Percentiles rank a stretch among this genome's conserved stretches.
Evolutionary conservation across 2,797 vertebrate genomes (phyloP).

Genomic region (Synaphobranchus kaupii): DNA sequence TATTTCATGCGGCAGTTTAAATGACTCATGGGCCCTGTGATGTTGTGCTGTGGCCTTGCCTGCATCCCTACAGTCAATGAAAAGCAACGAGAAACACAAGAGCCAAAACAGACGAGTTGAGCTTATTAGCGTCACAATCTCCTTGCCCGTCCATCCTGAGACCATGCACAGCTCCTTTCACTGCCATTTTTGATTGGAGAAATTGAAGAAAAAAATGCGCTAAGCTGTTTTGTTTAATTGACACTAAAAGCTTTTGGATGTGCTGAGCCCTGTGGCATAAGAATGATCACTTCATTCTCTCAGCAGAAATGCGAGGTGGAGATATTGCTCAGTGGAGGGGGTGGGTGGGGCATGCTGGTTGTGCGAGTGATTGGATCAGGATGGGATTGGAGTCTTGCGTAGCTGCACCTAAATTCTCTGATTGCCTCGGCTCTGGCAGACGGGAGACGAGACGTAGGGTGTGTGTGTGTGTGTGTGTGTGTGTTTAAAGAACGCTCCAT

Average conservation of each 20-base stretch:
- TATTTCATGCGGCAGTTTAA: not conserved
- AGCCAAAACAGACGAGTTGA: not conserved
- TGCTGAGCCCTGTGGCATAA: not conserved
- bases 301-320: not conserved
- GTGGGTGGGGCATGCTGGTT: not conserved
- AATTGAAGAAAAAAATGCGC: not conserved
- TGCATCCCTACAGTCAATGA: not conserved
- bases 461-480: not conserved
- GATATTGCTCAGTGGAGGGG: not conserved
- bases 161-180: not conserved
- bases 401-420: not conserved
- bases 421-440: not conserved
- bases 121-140: not conserved
- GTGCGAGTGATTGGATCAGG: not conserved
- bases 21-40: not conserved
- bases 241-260: not conserved
- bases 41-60: not conserved
- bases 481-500: not conserved
- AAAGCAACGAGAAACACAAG: not conserved
- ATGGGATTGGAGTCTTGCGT: not conserved
- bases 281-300: not conserved
- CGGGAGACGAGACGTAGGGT: not conserved
- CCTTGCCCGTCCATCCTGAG: not conserved
- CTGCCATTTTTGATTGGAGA: conserved; percentile 8
- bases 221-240: not conserved